Evolutionary conservation across 2,113 vertebrate species (phyloP).

Genomic region (cattle (Bos taurus)): ARS-UCD2.0 NC_037352.1:14104001-14104500

Average conservation of each 20-base stretch:
- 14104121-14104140: not conserved
- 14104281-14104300: not conserved
- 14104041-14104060: not conserved
- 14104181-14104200: not conserved
- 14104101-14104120: fast-evolving
- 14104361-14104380: too few relatives aligned
- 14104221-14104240: not conserved
- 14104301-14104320: not conserved
- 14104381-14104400: not conserved
- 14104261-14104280: not conserved
- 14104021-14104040: not conserved
- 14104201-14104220: not conserved
- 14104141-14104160: not conserved
- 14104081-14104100: not conserved
- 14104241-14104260: not conserved
- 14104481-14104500: not conserved
- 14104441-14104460: not conserved
- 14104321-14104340: not conserved
- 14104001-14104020: not conserved
- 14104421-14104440: not conserved
- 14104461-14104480: not conserved
- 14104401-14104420: not conserved
- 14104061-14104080: not conserved
- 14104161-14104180: not conserved
- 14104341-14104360: not conserved